Conservation (phyloP, 2,797 vertebrate species). For the Siniperca obscura region DNA sequence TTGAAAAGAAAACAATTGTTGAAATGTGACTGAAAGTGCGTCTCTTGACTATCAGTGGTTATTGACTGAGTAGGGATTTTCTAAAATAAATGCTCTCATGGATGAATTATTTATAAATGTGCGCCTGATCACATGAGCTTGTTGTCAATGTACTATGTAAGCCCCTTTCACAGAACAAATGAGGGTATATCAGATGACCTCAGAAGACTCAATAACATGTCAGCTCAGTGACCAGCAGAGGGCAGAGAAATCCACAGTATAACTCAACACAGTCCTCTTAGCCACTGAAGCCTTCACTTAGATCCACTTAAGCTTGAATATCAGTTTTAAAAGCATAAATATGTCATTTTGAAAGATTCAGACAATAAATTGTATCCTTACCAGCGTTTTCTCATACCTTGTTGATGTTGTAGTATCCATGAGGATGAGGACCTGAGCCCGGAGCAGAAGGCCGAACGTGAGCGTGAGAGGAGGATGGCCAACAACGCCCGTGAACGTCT, state of each 20-base stretch:
- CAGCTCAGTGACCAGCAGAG: conserved; percentile 71
- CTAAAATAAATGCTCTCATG: background rate
- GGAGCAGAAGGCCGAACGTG: conserved; percentile 95
- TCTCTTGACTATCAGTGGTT: background rate
- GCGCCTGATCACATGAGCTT: background rate
- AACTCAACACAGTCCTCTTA: background rate
- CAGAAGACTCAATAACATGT: background rate
- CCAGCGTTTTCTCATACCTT: background rate
- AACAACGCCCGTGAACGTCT: conserved; percentile 96
- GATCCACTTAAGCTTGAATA: background rate
- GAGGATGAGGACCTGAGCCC: conserved; percentile 97
- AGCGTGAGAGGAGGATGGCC: conserved; percentile 94
- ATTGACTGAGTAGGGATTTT: background rate
- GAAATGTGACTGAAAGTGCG: conserved; percentile 4
- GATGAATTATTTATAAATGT: conserved; percentile 11
- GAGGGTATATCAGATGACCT: background rate
- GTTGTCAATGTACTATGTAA: background rate
- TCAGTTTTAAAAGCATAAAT: background rate
- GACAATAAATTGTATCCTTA: background rate
- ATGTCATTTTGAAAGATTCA: background rate
- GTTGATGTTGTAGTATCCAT: conserved; percentile 87
- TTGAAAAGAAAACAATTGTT: background rate
- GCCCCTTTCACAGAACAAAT: background rate
- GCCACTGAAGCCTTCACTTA: background rate
- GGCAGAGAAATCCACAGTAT: conserved; percentile 61